phyloP scores from a whole-genome alignment of 2,888 invertebrate genomes.

The Dendrolimus houi region DNA sequence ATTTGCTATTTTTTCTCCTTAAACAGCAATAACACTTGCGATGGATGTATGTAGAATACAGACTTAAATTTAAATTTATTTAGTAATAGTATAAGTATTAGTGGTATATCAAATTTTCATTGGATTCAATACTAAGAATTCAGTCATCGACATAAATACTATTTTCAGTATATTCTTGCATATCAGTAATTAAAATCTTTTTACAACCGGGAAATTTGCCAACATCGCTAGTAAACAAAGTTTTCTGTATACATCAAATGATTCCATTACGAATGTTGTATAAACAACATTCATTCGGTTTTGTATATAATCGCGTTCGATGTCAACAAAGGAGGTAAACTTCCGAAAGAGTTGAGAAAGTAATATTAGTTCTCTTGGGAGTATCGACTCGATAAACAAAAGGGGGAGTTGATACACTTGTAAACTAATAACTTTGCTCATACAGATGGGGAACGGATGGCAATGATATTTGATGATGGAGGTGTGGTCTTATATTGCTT shows the following conservation, averaged over 20 bases:
- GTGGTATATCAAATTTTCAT: not conserved
- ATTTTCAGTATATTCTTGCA: too few species aligned
- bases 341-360: conserved; percentile 74
- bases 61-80: not conserved
- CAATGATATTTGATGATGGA: not conserved
- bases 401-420: conserved; percentile 72
- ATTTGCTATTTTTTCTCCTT: too few species aligned
- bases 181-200: too few species aligned
- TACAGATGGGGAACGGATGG: conserved; percentile 22
- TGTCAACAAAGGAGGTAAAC: conserved; percentile 71
- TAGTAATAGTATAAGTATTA: not conserved
- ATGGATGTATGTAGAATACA: not conserved
- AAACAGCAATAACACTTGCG: not conserved
- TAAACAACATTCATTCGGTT: conserved; percentile 48
- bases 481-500: too few species aligned
- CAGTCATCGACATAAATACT: too few species aligned
- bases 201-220: too few species aligned
- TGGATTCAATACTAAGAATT: too few species aligned
- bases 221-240: too few species aligned
- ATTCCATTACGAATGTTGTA: conserved; percentile 26
- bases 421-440: conserved; percentile 69
- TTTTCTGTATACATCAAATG: not conserved
- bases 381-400: conserved; percentile 66
- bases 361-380: conserved; percentile 38
- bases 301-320: conserved; percentile 64